These are phyloP conservation scores for Nibea albiflora DNA, from an alignment of 2,113 vertebrate species.

Conservation along the genomic window DNA sequence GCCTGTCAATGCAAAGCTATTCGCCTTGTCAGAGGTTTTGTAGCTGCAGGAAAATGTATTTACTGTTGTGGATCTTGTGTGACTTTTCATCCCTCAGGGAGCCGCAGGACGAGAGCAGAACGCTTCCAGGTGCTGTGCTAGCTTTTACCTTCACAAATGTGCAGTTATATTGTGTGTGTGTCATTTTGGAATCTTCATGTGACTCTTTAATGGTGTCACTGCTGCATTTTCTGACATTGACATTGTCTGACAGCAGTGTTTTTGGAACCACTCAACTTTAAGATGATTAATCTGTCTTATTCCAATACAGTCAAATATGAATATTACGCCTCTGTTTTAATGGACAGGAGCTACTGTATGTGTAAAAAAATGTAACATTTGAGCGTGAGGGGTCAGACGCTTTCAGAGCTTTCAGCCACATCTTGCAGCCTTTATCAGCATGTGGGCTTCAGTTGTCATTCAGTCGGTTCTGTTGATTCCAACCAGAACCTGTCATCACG, in stretches of 20 bases:
- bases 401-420: too few relatives aligned
- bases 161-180: background rate
- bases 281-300: too few relatives aligned
- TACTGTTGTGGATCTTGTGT: constrained; percentile 44
- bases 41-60: constrained; percentile 60
- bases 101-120: background rate
- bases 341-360: background rate
- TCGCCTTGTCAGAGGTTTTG: constrained; percentile 59
- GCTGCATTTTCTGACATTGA: background rate
- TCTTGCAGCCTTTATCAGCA: too few relatives aligned
- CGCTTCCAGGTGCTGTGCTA: constrained; percentile 23
- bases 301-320: too few relatives aligned
- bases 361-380: background rate
- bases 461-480: too few relatives aligned
- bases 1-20: constrained; percentile 58
- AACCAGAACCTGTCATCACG: too few relatives aligned
- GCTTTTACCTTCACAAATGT: background rate
- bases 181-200: background rate
- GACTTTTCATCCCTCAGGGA: constrained; percentile 50
- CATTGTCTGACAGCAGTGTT: background rate
- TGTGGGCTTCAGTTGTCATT: too few relatives aligned
- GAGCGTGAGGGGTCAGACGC: too few relatives aligned
- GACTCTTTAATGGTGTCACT: background rate
- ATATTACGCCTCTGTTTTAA: background rate
- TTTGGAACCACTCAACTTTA: too few relatives aligned